phyloP scores from a whole-genome alignment of 2,113 vertebrate genomes.

The Nothoprocta perdicaria region DNA sequence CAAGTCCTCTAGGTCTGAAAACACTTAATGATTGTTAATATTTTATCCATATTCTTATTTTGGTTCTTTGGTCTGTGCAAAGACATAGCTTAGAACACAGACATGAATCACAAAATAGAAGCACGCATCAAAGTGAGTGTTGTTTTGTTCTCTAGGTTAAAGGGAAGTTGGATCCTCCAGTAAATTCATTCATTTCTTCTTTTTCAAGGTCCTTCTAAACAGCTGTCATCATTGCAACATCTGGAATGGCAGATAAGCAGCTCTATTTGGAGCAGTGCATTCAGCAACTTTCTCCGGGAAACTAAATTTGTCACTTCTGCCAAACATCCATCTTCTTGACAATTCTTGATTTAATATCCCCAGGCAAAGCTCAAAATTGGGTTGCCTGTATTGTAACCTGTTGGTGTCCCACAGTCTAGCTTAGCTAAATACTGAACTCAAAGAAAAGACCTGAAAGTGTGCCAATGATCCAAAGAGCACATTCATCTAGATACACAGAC shows the following conservation, averaged over 20 bases:
- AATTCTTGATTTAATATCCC: constrained; percentile 53
- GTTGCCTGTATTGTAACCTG: background rate
- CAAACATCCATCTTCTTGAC: constrained; percentile 56
- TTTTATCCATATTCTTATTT: background rate
- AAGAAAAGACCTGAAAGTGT: background rate
- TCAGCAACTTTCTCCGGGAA: constrained; percentile 68
- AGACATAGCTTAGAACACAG: background rate
- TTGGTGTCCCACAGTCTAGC: background rate
- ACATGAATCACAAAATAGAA: background rate
- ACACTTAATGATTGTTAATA: background rate
- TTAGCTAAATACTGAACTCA: background rate
- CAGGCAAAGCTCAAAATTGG: constrained; percentile 36
- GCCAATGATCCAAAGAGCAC: constrained; percentile 50
- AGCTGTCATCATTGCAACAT: constrained; percentile 64
- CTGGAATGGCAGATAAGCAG: constrained; percentile 65
- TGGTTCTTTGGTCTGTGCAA: background rate
- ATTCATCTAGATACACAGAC: background rate
- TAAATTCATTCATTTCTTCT: background rate
- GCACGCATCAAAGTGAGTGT: background rate
- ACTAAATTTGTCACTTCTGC: constrained; percentile 60
- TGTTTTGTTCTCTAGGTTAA: background rate
- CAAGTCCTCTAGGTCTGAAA: background rate
- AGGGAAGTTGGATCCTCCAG: constrained; percentile 1
- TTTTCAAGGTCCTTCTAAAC: constrained; percentile 41
- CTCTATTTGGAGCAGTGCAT: constrained; percentile 47